Evolutionary conservation across 2,888 invertebrate genomes (phyloP).

Genomic region (Drosophila meridiana): DNA sequence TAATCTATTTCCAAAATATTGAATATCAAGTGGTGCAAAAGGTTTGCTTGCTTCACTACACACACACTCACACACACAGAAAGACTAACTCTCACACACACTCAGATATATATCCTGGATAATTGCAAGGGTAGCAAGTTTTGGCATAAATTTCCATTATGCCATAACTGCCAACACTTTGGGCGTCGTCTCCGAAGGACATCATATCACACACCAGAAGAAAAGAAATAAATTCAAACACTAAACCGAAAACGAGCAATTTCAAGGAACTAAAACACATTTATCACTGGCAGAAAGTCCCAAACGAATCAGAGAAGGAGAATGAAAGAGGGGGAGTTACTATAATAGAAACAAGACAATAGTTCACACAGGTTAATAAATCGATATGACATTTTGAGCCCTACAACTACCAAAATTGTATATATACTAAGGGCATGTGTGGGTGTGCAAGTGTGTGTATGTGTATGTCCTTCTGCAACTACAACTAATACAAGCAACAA

Average conservation of each 20-base stretch:
- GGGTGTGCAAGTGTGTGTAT: neutral
- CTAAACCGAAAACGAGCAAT: slow-evolving; percentile 71
- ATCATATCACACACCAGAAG: slow-evolving; percentile 24
- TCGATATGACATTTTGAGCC: slow-evolving; percentile 79
- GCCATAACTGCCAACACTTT: slow-evolving; percentile 63
- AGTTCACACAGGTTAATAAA: slow-evolving; percentile 82
- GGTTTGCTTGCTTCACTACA: slow-evolving; percentile 5
- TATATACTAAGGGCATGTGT: neutral
- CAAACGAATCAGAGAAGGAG: neutral
- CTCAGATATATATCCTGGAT: slow-evolving; percentile 61
- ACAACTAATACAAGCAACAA: slow-evolving; percentile 44
- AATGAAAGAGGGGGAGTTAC: neutral
- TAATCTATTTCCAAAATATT: slow-evolving; percentile 77
- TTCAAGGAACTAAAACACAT: slow-evolving; percentile 67
- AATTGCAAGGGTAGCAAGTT: slow-evolving; percentile 68
- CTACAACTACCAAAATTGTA: slow-evolving; percentile 17
- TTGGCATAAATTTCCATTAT: slow-evolving; percentile 76
- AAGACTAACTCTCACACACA: neutral
- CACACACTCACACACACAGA: slow-evolving; percentile 28
- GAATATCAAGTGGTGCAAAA: slow-evolving; percentile 68
- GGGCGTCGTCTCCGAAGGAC: slow-evolving; percentile 18
- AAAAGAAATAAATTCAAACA: slow-evolving; percentile 74
- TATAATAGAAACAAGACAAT: slow-evolving; percentile 51
- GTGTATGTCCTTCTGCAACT: slow-evolving; percentile 23
- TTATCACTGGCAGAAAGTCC: slow-evolving; percentile 55